Base-by-base conservation (phyloP, 2,797 vertebrate species). In the Gymnoscopelus microlampas region DNA sequence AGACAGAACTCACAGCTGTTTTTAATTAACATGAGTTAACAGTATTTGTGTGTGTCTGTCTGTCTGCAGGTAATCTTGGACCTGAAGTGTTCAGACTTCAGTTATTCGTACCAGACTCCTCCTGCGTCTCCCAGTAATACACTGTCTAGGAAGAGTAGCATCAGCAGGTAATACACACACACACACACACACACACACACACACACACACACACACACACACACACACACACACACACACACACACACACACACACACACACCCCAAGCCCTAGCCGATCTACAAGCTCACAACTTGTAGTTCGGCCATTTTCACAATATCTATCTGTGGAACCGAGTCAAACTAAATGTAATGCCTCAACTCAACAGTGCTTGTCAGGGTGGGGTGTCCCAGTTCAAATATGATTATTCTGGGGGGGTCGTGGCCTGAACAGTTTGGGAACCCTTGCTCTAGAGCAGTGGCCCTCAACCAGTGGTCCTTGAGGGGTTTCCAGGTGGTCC, bases 121-220 rank as follows among this genome's bases (percentile, higher is more conserved):
- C 95, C 95, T 1, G 93, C 92, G 0, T 96, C 95, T 56, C 95
- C 95, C 2, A 92, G 93, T 53, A 93, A 90, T 90, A 93, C 93
- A 0, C 70, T 94, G 74, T 95, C 95, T 54, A 93, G 95, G 78
- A 95, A 94, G 87, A 92, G 94, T 89, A 95, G 94, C 88, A 91
- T 95, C 77, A 94, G 93, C 93, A 96, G 95, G 95, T 95, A 76
- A 58, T 26, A 56, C 57, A 50, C 39, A n/a, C 24, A 3, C 12
- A 3, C 5, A 8, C 6, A 26, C 19, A 23, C 60, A 44, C 49
- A 29, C 64, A 49, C 32, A 5, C 47, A n/a, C 57, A 55, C 59
- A 50, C 57, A 15, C 10, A 12, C 48, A 29, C 24, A 35, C 6
- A 35, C 35, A 35, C 35, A 35, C 35, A 35, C 35, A 35, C 35